Evolutionary conservation across 2,797 vertebrate species (phyloP), one percentile per base, ranked within the genome.

Genomic region (Microctenopoma stevenorrisi): DNA sequence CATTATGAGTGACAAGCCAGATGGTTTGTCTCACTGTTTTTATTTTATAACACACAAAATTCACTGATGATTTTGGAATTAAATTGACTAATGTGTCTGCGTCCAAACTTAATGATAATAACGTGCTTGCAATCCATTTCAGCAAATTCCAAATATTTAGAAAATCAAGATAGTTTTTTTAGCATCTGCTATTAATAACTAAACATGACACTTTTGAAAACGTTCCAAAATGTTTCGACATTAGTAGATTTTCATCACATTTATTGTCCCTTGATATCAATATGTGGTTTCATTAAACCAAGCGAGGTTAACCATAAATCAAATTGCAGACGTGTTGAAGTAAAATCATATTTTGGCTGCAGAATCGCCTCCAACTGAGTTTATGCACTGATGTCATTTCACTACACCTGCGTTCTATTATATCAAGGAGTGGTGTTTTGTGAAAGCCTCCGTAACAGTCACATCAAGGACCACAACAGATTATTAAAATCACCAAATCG

Each of bases 401-500:
- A 48, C 51, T 18, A 43, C 87, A 90, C 85, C 89, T 91, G 87
- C 2, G n/a, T 81, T 76, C 82, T 64, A 77, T 89, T 91, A 85
- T 53, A 56, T 14, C 0, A n/a, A 58, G 63, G 58, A 58, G 46
- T 16, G 61, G 38, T 68, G 76, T 79, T 81, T 76, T 67, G 54
- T 72, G 58, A 58, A 69, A 12, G 56, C 53, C 74, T 58, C 63
- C 38, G 30, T 25, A 72, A 71, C 53, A 62, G 67, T 81, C 65
- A 48, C 81, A 73, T 69, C 64, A 52, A 81, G 68, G 54, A 78
- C 86, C 68, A 80, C 53, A 87, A 79, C 78, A 49, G 78, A 86
- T 88, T 88, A 86, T 85, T 86, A 86, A 87, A 91, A 89, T 88
- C 78, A 86, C 81, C 84, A 88, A 84, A 88, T 82, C 86, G 80